These are phyloP conservation scores for Gobius niger DNA, from an alignment of 2,113 vertebrate genomes.

Conservation along the genomic window DNA sequence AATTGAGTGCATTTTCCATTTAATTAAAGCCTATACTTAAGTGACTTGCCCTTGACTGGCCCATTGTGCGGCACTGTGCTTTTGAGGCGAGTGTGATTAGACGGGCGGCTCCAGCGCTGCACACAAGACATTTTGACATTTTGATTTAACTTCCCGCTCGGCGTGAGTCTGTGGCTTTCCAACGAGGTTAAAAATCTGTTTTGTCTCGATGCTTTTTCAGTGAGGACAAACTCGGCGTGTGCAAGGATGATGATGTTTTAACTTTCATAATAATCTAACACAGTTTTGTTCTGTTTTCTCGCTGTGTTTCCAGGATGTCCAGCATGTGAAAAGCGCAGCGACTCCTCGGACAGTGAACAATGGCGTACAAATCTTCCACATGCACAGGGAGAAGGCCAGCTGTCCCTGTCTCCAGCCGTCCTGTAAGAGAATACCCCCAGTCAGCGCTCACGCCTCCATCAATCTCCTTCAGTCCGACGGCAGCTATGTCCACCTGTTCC, in stretches of 20 bases:
- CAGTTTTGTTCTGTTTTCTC: neutral
- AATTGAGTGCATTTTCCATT: conserved; percentile 59
- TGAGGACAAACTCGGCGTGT: too few species aligned
- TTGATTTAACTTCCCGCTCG: too few species aligned
- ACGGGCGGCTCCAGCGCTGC: conserved; percentile 18
- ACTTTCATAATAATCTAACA: neutral
- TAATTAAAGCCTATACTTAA: conserved; percentile 57
- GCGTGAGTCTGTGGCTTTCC: too few species aligned
- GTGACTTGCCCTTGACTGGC: conserved; percentile 64
- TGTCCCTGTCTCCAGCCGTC: conserved; percentile 61
- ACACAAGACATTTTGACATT: too few species aligned
- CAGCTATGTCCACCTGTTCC: conserved; percentile 80
- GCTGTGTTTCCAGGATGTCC: conserved; percentile 20
- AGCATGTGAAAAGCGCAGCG: conserved; percentile 23
- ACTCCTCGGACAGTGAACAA: conserved; percentile 28
- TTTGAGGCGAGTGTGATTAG: conserved; percentile 60
- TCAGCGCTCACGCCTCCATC: conserved; percentile 67
- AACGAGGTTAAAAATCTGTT: too few species aligned
- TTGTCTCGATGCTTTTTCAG: too few species aligned
- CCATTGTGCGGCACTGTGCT: conserved; percentile 39
- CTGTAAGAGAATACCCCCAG: conserved; percentile 67
- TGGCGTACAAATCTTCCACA: conserved; percentile 42
- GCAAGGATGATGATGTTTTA: too few species aligned
- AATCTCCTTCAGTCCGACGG: conserved; percentile 76
- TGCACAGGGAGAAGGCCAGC: conserved; percentile 58